Evolutionary conservation across 2,113 vertebrate species (phyloP).

Genomic region (Ophiodon elongatus): DNA sequence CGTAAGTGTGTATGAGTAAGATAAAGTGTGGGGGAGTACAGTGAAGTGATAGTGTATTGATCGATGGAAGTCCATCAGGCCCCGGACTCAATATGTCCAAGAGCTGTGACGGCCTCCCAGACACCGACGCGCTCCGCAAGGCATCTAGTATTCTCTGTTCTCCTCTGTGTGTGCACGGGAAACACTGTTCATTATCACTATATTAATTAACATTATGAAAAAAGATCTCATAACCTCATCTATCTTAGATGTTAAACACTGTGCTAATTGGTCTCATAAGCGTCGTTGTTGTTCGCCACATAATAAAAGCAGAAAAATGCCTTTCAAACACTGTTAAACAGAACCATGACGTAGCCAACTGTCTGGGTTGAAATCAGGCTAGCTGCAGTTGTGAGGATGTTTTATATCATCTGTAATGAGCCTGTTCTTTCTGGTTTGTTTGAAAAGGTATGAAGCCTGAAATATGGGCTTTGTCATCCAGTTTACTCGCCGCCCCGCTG

Average conservation of each 20-base stretch:
- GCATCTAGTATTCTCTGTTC: background rate
- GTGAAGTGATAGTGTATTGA: constrained; percentile 70
- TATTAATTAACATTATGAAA: background rate
- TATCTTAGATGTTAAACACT: background rate
- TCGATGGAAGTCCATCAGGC: constrained; percentile 68
- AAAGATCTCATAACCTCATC: background rate
- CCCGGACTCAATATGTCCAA: constrained; percentile 50
- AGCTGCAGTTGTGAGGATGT: constrained; percentile 19
- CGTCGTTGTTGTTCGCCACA: background rate
- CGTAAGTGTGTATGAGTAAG: constrained; percentile 5
- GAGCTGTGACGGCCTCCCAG: constrained; percentile 48
- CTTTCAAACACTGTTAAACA: background rate
- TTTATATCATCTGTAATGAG: constrained; percentile 38
- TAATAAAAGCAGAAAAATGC: background rate
- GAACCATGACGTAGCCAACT: background rate
- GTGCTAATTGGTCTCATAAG: too few species aligned
- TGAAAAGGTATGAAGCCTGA: constrained; percentile 32
- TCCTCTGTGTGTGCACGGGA: background rate
- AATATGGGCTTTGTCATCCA: constrained; percentile 55
- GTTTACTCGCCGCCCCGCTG: constrained; percentile 48
- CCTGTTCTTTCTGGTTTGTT: background rate
- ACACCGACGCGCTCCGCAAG: background rate
- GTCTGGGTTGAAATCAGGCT: constrained; percentile 15
- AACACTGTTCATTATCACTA: background rate
- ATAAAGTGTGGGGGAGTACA: constrained; percentile 24